phyloP scores from a whole-genome alignment of 2,888 invertebrate species.

The Athalia circularis region DNA sequence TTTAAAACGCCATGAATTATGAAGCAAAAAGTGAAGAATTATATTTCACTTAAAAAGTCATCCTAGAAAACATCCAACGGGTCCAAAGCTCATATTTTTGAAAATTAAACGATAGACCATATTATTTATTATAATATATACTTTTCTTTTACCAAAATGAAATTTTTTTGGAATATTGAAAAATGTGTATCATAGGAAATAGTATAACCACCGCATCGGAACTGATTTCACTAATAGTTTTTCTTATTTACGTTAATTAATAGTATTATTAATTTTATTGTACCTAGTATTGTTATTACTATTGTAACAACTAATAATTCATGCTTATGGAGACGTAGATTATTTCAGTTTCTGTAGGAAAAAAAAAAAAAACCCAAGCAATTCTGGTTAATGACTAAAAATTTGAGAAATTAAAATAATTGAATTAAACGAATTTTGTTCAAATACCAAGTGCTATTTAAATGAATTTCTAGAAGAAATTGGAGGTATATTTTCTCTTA shows the following conservation, averaged over 20 bases:
- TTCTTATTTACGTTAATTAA: neutral
- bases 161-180: too few species aligned
- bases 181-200: neutral
- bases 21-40: neutral
- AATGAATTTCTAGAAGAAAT: too few species aligned
- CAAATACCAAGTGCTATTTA: too few species aligned
- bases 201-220: constrained; percentile 11
- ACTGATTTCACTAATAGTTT: neutral
- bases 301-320: neutral
- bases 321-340: too few species aligned
- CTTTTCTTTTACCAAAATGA: too few species aligned
- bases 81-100: neutral
- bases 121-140: too few species aligned
- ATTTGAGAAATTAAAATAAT: neutral
- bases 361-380: too few species aligned
- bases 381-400: neutral
- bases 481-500: too few species aligned
- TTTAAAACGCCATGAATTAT: neutral
- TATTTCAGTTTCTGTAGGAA: too few species aligned
- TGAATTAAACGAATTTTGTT: neutral
- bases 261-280: constrained; percentile 12
- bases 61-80: constrained; percentile 23
- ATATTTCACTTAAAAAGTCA: neutral
- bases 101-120: too few species aligned
- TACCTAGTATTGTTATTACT: neutral